phyloP scores from a whole-genome alignment of 2,797 vertebrate species.

The Nothura maculosa region DNA sequence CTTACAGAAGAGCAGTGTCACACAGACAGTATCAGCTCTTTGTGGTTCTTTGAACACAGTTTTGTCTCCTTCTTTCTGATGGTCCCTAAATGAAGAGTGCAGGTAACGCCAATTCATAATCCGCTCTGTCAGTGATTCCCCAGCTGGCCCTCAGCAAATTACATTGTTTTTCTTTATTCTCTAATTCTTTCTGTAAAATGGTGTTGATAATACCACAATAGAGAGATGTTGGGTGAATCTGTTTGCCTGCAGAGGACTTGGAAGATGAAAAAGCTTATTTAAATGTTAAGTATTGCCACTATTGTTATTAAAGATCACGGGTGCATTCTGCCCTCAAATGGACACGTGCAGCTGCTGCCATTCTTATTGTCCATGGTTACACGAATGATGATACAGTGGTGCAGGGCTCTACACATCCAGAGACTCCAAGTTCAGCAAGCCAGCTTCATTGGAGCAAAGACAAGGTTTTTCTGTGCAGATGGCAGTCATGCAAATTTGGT shows the following conservation, averaged over 20 bases:
- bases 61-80: not conserved
- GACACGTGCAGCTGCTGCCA: not conserved
- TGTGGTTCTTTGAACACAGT: not conserved
- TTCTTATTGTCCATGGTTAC: not conserved
- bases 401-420: not conserved
- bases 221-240: not conserved
- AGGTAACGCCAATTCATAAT: not conserved
- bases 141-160: not conserved
- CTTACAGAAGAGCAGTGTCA: not conserved
- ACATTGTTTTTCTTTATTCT: not conserved
- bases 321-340: constrained; percentile 10
- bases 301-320: constrained; percentile 36
- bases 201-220: constrained; percentile 17
- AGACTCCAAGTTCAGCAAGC: constrained; percentile 9
- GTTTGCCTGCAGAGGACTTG: constrained; percentile 19
- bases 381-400: not conserved
- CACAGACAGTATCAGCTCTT: not conserved
- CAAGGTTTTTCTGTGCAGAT: constrained; percentile 41
- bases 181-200: not conserved
- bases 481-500: constrained; percentile 58
- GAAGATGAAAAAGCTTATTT: constrained; percentile 58
- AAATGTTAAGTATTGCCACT: constrained; percentile 8
- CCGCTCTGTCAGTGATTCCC: not conserved
- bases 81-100: not conserved
- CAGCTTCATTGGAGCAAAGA: constrained; percentile 39